Evolutionary conservation across 2,888 invertebrate genomes (phyloP).

Genomic region (Auanema freiburgensis): DNA sequence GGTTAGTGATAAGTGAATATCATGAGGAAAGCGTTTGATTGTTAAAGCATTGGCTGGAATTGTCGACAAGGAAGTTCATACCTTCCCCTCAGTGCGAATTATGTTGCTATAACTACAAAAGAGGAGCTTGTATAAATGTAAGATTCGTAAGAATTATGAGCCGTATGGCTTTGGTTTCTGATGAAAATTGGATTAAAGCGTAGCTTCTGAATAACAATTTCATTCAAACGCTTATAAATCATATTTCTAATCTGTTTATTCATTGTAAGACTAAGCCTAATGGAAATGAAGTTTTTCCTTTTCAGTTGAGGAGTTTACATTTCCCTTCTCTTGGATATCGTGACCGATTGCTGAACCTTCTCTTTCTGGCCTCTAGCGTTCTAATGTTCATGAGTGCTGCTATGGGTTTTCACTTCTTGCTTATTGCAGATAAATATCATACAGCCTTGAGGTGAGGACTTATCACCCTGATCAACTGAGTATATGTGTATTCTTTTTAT

Average conservation of each 20-base stretch:
- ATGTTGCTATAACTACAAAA: conserved; percentile 69
- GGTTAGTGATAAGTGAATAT: conserved; percentile 55
- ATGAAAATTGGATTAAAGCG: not conserved
- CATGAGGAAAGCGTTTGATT: conserved; percentile 1
- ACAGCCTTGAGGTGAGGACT: conserved; percentile 14
- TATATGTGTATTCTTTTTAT: conserved; percentile 13
- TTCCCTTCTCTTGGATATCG: conserved; percentile 67
- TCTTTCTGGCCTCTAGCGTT: conserved; percentile 67
- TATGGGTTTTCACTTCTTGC: conserved; percentile 43
- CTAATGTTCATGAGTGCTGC: conserved; percentile 67
- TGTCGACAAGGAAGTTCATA: conserved; percentile 67
- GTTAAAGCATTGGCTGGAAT: conserved; percentile 70
- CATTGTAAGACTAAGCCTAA: not conserved
- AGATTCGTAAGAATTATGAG: not conserved
- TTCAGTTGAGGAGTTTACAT: conserved; percentile 62
- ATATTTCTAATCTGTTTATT: not conserved
- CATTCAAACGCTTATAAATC: not conserved
- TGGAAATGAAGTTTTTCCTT: not conserved
- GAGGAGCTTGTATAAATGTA: conserved; percentile 69
- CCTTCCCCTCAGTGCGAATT: conserved; percentile 69
- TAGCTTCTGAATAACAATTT: no score
- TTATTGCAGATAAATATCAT: conserved; percentile 25
- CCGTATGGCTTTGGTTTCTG: not conserved
- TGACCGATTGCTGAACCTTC: conserved; percentile 68
- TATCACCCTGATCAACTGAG: not conserved